Base-by-base conservation (phyloP, 2,113 vertebrate species). In the Stictonetta naevosa region DNA sequence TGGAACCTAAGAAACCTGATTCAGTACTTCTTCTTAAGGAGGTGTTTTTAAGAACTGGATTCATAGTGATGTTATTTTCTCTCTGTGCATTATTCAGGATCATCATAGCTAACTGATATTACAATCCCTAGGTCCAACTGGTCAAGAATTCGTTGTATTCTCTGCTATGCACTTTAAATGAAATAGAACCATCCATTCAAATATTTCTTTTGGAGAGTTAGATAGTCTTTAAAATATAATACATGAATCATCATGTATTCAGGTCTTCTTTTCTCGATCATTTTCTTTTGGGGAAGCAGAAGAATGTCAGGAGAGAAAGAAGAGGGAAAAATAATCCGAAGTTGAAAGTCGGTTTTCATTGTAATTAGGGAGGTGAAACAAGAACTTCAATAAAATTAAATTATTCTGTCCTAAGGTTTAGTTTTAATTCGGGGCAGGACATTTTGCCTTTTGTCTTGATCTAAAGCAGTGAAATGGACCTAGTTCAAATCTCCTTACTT, bases 111-210 rank as follows among this genome's bases (percentile, higher is more conserved):
- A 74, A 74, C 3, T 36, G 52, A 60, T 90, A 20, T 23, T 66
- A 52, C 3, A 5, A n/a, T 73, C 72, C 12, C 7, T 62, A 52
- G 13, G 10, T 86, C 58, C 60, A 86, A 5, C 5, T 42, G 33
- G 59, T 42, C 17, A 77, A 94, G 28, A 92, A 92, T 50, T 79
- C 23, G 28, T 10, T 67, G 22, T n/a, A 33, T 81, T 81, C 90
- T 86, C 56, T 74, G 19, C 67, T 83, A 10, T 26, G 13, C 1
- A 5, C 28, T 90, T 93, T 48, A 29, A 58, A 17, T 40, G 36
- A 92, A 90, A 85, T 10, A 56, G 29, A 93, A 72, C 60, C n/a
- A 66, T n/a, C 16, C 11, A 21, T 53, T 77, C 17, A 66, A 80
- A 58, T 77, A 73, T 66, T 94, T 89, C 5, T 62, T 68, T 73